phyloP scores from a whole-genome alignment of 2,113 vertebrate genomes.

The Osmerus eperlanus region DNA sequence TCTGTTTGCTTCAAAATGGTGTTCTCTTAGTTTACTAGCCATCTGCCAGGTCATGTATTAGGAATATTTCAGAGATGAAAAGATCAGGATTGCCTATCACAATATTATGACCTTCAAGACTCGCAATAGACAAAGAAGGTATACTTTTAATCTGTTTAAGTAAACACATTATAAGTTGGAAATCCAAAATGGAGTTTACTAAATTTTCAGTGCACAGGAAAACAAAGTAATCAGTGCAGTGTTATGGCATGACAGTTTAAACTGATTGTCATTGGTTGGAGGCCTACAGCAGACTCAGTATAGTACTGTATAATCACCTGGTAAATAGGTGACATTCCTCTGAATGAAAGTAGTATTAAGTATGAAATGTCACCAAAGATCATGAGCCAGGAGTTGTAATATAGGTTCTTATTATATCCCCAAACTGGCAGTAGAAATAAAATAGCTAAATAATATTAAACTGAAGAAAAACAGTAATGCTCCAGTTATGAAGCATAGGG shows the following conservation, averaged over 20 bases:
- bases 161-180: not conserved
- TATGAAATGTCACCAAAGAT: not conserved
- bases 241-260: not conserved
- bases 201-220: not conserved
- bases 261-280: conserved; percentile 4
- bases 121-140: not conserved
- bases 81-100: not conserved
- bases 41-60: not conserved
- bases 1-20: conserved; percentile 22
- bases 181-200: no score
- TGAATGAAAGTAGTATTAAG: not conserved
- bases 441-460: no score
- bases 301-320: not conserved
- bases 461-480: no score
- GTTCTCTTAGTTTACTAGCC: not conserved
- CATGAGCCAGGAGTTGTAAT: no score
- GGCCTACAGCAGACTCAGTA: not conserved
- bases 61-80: not conserved
- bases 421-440: no score
- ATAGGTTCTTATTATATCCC: no score
- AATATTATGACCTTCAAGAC: no score
- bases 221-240: not conserved
- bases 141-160: not conserved
- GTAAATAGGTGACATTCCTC: not conserved
- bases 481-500: no score